Conservation (phyloP, 2,888 invertebrate species). For the Norana najaformis region DNA sequence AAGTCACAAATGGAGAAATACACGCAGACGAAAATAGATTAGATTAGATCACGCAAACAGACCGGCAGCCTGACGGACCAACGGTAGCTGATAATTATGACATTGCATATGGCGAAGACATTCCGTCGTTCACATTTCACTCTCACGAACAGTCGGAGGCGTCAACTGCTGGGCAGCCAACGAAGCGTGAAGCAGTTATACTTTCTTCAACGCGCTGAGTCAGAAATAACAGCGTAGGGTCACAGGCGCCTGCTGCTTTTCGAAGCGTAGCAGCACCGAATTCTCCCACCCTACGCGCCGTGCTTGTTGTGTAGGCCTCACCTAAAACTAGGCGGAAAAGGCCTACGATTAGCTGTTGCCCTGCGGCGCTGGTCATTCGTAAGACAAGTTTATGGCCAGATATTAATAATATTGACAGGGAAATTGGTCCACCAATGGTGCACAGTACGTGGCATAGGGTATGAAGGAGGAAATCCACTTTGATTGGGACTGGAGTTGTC, state of each 20-base stretch:
- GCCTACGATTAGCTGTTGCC: not conserved
- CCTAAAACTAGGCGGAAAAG: not conserved
- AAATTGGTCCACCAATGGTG: not conserved
- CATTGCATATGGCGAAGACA: not conserved
- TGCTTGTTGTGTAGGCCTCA: no score
- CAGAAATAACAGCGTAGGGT: not conserved
- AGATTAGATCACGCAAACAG: not conserved
- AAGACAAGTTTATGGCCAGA: not conserved
- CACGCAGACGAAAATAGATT: not conserved
- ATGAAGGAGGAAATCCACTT: not conserved
- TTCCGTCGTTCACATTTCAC: no score
- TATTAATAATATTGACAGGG: constrained; percentile 13
- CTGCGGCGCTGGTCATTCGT: not conserved
- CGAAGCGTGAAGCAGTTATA: not conserved
- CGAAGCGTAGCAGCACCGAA: not conserved
- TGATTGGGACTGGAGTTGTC: not conserved
- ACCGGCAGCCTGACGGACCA: not conserved
- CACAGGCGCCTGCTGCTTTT: not conserved
- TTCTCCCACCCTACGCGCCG: not conserved
- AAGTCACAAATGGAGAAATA: not conserved
- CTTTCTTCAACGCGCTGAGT: not conserved
- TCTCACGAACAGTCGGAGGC: not conserved
- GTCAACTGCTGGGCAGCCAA: not conserved
- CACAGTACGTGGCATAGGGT: not conserved
- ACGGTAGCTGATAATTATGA: not conserved